Evolutionary conservation across 64 coral and sea anemone species (phyloP), one percentile per base, ranked within the genome.

Genomic region (Cladopsammia gracilis): DNA sequence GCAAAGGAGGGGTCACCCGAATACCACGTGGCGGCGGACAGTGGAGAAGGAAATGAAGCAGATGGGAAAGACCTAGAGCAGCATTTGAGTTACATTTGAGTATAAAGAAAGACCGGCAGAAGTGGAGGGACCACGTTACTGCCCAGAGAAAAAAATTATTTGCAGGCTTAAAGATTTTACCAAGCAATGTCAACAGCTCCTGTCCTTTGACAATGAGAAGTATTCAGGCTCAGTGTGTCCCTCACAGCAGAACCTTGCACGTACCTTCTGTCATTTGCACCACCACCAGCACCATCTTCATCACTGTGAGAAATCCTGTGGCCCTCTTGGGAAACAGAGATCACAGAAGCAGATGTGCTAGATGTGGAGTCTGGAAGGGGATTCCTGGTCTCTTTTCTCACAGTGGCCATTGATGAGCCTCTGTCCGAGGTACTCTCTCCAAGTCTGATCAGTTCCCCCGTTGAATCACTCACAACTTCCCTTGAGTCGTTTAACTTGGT

Each of bases 401-500:
- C 68, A 34, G 25, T 46, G 34, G 47, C 49, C 15, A 45, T 90
- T 26, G 70, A 85, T 46, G 51, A 62, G 10, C 69, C 42, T 79
- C 87, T 67, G 44, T 68, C 45, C 4, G 42, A 83, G 46, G 47
- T 88, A 24, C 54, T 91, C 22, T 94, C 88, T 5, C 88, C 96
- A 83, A 98, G 92, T 26, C 79, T 94, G 25, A 98, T 98, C 52
- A 98, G 62, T 61, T 94, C 92, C 75, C 77, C 80, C 49, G 96
- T 98, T 16, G 96, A 98, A 79, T 98, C 96, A 83, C 92, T 94
- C 8, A 98, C 87, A 68, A 10, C 20, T 14, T 19, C 62, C 46
- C 47, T 68, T 19, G 60, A 65, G 44, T 84, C 80, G 25, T 62
- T 84, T 19, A 84, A 67, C 80, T 84, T 13, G 3, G 44, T 16